Percentiles rank a stretch among this genome's conserved stretches.
Evolutionary conservation across 1,140 invertebrate genomes (phyloP).

Genomic region (Mya arenaria): DNA sequence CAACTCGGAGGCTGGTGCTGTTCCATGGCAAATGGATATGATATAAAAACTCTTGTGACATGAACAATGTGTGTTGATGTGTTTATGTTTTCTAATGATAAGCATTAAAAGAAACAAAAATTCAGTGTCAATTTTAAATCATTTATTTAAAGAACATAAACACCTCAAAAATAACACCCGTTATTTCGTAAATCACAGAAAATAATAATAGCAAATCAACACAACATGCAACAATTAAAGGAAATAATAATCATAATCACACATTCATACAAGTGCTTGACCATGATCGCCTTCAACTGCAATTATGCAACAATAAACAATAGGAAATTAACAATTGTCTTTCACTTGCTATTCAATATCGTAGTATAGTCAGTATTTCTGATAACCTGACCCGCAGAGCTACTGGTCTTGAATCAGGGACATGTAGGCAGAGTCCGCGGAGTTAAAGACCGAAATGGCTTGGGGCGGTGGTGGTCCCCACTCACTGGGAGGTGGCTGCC

Average conservation of each 20-base stretch:
- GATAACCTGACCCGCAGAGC: conserved; percentile 35
- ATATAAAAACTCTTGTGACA: conserved; percentile 47
- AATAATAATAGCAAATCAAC: conserved; percentile 41
- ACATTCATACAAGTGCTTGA: conserved; percentile 50
- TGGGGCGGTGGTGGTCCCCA: conserved; percentile 23
- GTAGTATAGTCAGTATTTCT: conserved; percentile 37
- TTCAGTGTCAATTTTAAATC: conserved; percentile 48
- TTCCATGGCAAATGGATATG: conserved; percentile 53
- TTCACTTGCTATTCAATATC: conserved; percentile 37
- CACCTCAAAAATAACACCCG: conserved; percentile 27
- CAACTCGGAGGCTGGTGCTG: conserved; percentile 48
- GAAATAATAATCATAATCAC: conserved; percentile 35
- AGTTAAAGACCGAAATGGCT: conserved; percentile 34
- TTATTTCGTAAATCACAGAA: conserved; percentile 41
- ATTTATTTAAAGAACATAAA: conserved; percentile 38
- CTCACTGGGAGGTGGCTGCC: conserved; percentile 30
- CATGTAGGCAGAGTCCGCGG: conserved; percentile 28
- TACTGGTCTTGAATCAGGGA: conserved; percentile 31
- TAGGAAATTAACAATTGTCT: conserved; percentile 40
- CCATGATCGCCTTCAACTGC: conserved; percentile 39
- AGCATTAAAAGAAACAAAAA: conserved; percentile 47
- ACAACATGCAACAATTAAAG: conserved; percentile 33
- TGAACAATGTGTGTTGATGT: conserved; percentile 41
- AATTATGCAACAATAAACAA: conserved; percentile 32
- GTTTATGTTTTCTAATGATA: conserved; percentile 51